Evolutionary conservation across 2,888 invertebrate genomes (phyloP), one percentile per base, ranked within the genome.

Genomic region (Thymelicus lineola): DNA sequence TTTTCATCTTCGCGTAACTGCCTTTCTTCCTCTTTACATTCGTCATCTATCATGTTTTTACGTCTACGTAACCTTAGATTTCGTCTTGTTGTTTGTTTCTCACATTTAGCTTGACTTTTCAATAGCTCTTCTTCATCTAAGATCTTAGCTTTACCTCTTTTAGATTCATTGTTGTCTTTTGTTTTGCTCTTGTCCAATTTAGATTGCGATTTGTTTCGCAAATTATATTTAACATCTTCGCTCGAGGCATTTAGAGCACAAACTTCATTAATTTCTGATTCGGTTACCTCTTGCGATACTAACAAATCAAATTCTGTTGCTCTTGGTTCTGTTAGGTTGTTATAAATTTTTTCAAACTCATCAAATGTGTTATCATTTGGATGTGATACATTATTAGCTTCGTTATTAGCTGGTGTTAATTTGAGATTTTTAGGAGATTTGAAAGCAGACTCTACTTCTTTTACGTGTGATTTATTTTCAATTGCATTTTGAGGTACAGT

Each of bases 331-430:
- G 88, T 81, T 55, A 91, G 74, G 62, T 91, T 81, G 76, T 89
- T 91, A 73, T 84, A 92, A 45, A 93, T 86, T 28, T 88, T 88
- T 73, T 93, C 93, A 66, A 92, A 93, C 66, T 85, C 86, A 42
- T 89, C 88, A 28, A 86, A 77, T 0, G 91, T 91, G 65, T 90
- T 89, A 60, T 86, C 78, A 17, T 76, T 59, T 53, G 20, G 9
- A 20, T 53, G 20, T 53, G 73, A 64, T 76, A 76, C 14, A 71
- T 65, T 73, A 75, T 75, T 58, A 78, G 73, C n/a, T 70, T 38
- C 5, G 71, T 70, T 14, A 67, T 45, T 65, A 75, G 48, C 12
- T 46, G 46, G 12, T 9, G 36, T 20, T 20, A 14, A 12, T 17
- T 46, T 66, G n/a, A n/a, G 7, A 9, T 9, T 20, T 69, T 63